These are phyloP conservation scores for Morus bassanus DNA, from an alignment of 2,797 vertebrate genomes.

Conservation along the genomic window DNA sequence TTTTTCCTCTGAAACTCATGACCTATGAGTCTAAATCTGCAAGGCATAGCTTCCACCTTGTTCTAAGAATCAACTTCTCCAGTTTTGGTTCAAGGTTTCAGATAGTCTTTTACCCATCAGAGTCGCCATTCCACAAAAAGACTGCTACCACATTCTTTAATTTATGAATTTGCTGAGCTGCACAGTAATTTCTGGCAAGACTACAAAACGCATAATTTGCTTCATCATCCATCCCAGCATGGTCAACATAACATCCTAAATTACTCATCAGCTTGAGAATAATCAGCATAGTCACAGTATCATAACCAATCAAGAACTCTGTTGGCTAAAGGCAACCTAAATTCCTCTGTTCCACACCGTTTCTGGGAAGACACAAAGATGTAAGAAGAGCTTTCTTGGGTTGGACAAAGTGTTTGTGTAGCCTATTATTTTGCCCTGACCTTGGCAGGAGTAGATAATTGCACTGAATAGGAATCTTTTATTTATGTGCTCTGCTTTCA, in stretches of 20 bases:
- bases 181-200: not conserved
- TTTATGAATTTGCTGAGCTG: not conserved
- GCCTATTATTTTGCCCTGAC: not conserved
- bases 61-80: not conserved
- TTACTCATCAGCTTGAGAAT: not conserved
- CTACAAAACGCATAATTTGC: not conserved
- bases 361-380: not conserved
- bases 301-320: not conserved
- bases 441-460: not conserved
- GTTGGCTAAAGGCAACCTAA: not conserved
- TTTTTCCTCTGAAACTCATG: not conserved
- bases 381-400: not conserved
- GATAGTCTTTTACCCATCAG: not conserved
- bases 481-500: not conserved
- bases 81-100: not conserved
- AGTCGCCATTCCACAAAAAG: not conserved
- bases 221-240: not conserved
- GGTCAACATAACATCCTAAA: not conserved
- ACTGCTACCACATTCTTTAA: not conserved
- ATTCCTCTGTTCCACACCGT: not conserved
- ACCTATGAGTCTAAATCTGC: rapidly evolving
- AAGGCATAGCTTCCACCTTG: not conserved
- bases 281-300: not conserved
- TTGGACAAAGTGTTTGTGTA: not conserved
- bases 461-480: not conserved